phyloP scores from a whole-genome alignment of 2,888 invertebrate species.

The Sarcophaga rosellei region DNA sequence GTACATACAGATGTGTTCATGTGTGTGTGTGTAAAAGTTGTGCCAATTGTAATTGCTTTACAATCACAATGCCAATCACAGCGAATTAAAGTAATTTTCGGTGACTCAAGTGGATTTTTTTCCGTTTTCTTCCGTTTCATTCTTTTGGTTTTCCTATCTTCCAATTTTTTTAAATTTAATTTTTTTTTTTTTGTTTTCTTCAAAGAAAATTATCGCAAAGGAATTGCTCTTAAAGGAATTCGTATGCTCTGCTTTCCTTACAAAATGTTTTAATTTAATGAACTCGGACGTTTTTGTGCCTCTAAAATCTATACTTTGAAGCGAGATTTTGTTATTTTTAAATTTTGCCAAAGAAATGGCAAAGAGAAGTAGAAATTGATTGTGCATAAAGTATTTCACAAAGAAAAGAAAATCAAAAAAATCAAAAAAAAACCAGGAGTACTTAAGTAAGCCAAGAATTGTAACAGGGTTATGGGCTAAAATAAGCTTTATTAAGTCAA shows the following conservation, averaged over 20 bases:
- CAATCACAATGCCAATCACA: slow-evolving; percentile 54
- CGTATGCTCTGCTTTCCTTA: background rate
- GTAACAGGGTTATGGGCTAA: slow-evolving; percentile 34
- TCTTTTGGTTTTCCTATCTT: slow-evolving; percentile 19
- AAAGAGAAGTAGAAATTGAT: background rate
- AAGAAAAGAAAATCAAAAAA: background rate
- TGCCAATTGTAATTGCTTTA: slow-evolving; percentile 62
- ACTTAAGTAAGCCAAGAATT: background rate
- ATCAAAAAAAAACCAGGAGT: background rate
- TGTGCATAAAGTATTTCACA: background rate
- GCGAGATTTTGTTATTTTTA: slow-evolving; percentile 27
- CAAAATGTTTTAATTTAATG: background rate
- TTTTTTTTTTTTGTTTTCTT: background rate
- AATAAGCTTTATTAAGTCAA: slow-evolving; percentile 72
- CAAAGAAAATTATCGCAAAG: background rate
- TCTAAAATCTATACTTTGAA: background rate
- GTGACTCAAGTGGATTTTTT: slow-evolving; percentile 64
- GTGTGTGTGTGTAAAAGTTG: background rate
- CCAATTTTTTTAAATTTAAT: background rate
- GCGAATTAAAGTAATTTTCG: slow-evolving; percentile 65
- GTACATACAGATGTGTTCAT: too few species aligned
- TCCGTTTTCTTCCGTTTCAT: slow-evolving; percentile 15
- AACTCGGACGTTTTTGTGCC: background rate
- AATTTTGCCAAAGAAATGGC: slow-evolving; percentile 38
- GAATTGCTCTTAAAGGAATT: background rate